phyloP scores from a whole-genome alignment of 2,888 invertebrate genomes.

The Allolobophora icterica region DNA sequence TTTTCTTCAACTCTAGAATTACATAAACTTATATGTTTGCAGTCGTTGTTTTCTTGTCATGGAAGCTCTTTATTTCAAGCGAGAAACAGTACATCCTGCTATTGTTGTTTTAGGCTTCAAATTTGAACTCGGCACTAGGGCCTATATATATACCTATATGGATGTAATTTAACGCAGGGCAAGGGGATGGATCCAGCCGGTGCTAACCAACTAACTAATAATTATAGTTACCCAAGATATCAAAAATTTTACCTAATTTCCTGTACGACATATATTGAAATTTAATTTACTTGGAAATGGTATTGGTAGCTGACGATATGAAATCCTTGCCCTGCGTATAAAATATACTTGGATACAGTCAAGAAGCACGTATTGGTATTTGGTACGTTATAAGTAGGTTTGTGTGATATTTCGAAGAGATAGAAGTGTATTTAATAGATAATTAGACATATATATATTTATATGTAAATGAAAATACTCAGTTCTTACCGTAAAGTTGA shows the following conservation, averaged over 20 bases:
- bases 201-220: background rate
- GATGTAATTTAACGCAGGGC: background rate
- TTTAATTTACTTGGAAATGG: too few species aligned
- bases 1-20: background rate
- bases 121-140: background rate
- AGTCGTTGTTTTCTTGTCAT: background rate
- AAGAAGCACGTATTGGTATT: too few species aligned
- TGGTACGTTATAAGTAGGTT: background rate
- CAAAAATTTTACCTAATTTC: background rate
- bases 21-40: background rate
- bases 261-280: background rate
- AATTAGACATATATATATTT: background rate
- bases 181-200: background rate
- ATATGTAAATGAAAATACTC: background rate
- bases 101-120: background rate
- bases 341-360: too few species aligned
- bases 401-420: background rate
- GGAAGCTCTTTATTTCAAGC: background rate
- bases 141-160: background rate
- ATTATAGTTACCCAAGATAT: background rate
- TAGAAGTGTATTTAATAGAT: background rate
- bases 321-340: background rate
- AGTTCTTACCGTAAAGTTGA: background rate
- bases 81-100: background rate
- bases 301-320: background rate